Evolutionary conservation across 2,797 vertebrate genomes (phyloP), one percentile per base, ranked within the genome.

Genomic region (Brotula barbata): DNA sequence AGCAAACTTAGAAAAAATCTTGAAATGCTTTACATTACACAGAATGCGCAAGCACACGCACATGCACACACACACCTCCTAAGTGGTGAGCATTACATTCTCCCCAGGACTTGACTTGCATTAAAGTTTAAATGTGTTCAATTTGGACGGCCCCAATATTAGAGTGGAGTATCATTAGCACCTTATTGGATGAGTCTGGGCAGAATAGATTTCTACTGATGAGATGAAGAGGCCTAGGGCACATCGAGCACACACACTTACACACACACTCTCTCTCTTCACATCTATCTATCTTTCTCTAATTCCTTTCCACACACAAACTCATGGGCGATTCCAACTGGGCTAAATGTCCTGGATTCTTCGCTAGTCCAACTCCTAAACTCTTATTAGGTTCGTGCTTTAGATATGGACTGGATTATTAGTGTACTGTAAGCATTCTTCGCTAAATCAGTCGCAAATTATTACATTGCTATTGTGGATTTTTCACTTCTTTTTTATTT

Each of bases 121-220:
- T 87, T 88, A 87, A 88, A 88, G 84, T 88, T 87, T 85, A 88
- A 89, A 85, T 84, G 85, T 81, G 81, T 85, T 87, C 83, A 87
- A 87, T 87, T 86, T 87, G 83, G 72, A 86, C 64, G 37, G 64
- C 71, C 77, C 81, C 77, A 82, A 78, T 88, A 88, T 88, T 84
- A 81, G 80, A 87, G 77, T 82, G 84, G 76, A 82, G 82, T 83
- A 84, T 88, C 85, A 89, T 88, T 87, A 87, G 73, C 59, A 73
- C 70, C 79, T 87, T 87, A 85, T 88, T 87, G 88, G 86, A 87
- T 71, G 83, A 85, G 80, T 79, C 83, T 85, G 80, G 82, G 81
- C 81, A 81, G 85, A 87, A 88, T 83, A 83, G 80, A 85, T 85
- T 85, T 82, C 78, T 71, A 60, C 80, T 86, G 85, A 89, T 88